Evolutionary conservation across 1,140 invertebrate genomes (phyloP).

Genomic region (Metopolophium dirhodum): DNA sequence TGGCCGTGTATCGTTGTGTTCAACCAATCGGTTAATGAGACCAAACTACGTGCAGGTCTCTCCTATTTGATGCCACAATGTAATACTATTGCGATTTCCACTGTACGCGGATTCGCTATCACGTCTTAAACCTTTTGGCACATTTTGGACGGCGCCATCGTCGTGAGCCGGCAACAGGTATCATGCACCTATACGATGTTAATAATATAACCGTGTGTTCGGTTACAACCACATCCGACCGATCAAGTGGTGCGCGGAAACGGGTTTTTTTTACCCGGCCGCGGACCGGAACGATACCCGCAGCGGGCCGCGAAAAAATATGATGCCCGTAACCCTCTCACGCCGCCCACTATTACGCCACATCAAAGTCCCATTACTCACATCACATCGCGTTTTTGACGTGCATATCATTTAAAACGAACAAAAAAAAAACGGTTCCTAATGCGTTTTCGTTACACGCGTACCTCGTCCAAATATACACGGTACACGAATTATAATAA

Average conservation of each 20-base stretch:
- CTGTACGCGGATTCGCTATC: background rate
- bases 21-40: no score
- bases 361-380: conserved; percentile 11
- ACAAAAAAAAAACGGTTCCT: background rate
- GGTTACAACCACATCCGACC: background rate
- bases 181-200: background rate
- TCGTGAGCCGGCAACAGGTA: background rate
- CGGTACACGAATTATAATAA: background rate
- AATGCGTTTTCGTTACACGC: background rate
- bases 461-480: background rate
- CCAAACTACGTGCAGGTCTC: no score
- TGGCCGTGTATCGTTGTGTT: no score
- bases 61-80: no score
- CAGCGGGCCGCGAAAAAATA: background rate
- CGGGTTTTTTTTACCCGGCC: background rate
- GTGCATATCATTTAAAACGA: background rate
- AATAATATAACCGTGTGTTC: background rate
- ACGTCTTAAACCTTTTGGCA: background rate
- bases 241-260: background rate
- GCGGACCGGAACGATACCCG: background rate
- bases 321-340: background rate
- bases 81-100: background rate
- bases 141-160: background rate
- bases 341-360: background rate
- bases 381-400: background rate